Conservation (phyloP, 1,140 invertebrate genomes). For the Heliconius hewitsoni region DNA sequence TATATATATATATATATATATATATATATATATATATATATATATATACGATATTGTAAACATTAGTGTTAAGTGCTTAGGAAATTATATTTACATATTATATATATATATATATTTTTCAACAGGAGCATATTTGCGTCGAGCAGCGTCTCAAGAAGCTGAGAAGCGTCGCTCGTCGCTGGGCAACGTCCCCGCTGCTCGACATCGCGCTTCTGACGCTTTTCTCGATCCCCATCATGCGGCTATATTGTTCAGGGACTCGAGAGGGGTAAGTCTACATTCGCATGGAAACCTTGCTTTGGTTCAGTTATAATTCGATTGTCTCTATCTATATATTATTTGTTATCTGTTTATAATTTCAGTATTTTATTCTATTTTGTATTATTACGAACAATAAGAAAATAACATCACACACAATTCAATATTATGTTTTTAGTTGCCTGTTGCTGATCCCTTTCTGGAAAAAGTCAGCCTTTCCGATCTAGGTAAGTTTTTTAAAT, state of each 20-base stretch:
- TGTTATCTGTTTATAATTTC: background rate
- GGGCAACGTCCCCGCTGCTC: slow-evolving; percentile 82
- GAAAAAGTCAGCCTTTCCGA: slow-evolving; percentile 93
- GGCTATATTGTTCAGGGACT: slow-evolving; percentile 93
- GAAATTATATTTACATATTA: too few species aligned
- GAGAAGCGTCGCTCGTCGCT: slow-evolving; percentile 88
- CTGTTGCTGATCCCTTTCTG: slow-evolving; percentile 93
- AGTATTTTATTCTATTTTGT: too few species aligned
- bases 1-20: too few species aligned
- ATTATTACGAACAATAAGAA: too few species aligned
- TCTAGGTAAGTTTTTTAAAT: slow-evolving; percentile 87
- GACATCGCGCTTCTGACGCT: slow-evolving; percentile 86
- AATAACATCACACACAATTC: background rate
- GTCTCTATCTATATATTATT: background rate
- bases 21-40: too few species aligned
- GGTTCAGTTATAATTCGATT: too few species aligned
- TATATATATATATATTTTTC: background rate
- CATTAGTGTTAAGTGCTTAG: too few species aligned
- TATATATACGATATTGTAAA: too few species aligned
- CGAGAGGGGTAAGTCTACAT: slow-evolving; percentile 89
- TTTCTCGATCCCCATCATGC: slow-evolving; percentile 91
- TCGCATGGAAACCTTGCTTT: background rate
- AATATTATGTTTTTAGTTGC: slow-evolving; percentile 85
- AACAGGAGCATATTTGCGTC: slow-evolving; percentile 87
- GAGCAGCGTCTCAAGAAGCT: slow-evolving; percentile 87